Evolutionary conservation across 2,888 invertebrate genomes (phyloP).

Genomic region (Chalcis sispes): DNA sequence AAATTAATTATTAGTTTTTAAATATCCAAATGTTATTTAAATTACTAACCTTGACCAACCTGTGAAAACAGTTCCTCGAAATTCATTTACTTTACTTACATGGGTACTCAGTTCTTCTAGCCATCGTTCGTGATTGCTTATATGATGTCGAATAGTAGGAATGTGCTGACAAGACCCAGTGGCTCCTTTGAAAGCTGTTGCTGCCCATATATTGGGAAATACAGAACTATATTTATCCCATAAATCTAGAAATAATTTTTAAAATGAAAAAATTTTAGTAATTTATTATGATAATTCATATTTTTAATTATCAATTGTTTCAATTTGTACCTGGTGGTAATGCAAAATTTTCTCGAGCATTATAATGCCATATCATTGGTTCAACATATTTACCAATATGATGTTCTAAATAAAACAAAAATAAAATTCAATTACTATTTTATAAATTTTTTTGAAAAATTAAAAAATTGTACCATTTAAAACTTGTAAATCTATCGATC

Average conservation of each 20-base stretch:
- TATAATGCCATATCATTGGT: constrained; percentile 85
- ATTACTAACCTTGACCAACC: constrained; percentile 83
- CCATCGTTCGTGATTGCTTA: constrained; percentile 88
- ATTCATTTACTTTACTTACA: constrained; percentile 77
- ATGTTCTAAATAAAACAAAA: constrained; percentile 77
- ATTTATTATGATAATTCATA: constrained; percentile 9
- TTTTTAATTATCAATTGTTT: too few species aligned
- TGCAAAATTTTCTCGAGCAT: constrained; percentile 78
- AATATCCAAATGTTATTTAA: constrained; percentile 1
- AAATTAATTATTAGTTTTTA: not conserved
- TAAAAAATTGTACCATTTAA: constrained; percentile 77
- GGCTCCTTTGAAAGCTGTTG: constrained; percentile 91
- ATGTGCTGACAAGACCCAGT: constrained; percentile 85
- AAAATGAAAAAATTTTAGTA: not conserved
- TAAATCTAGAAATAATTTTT: constrained; percentile 68
- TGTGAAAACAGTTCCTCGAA: constrained; percentile 83
- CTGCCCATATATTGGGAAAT: constrained; percentile 87
- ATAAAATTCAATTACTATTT: constrained; percentile 47
- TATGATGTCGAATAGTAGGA: constrained; percentile 83
- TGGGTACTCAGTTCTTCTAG: constrained; percentile 78
- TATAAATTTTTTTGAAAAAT: constrained; percentile 17
- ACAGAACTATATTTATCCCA: constrained; percentile 83
- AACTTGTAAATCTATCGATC: constrained; percentile 78
- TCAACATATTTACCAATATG: constrained; percentile 80
- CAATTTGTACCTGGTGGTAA: constrained; percentile 72